Evolutionary conservation across 64 coral and sea anemone species (phyloP).

Genomic region (Cladopsammia gracilis): DNA sequence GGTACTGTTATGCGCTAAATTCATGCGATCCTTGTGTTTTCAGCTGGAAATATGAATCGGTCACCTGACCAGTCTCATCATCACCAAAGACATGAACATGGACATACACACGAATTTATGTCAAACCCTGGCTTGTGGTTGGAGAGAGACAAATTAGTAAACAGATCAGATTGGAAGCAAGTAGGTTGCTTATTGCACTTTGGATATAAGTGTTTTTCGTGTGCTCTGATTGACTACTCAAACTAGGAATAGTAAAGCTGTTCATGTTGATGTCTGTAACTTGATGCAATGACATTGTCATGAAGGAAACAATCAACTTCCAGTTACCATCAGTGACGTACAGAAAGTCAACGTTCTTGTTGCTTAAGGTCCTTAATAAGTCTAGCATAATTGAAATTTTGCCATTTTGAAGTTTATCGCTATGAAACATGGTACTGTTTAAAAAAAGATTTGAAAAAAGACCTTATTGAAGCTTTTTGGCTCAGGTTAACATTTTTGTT

Average conservation of each 20-base stretch:
- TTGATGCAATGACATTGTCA: no score
- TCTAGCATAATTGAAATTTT: no score
- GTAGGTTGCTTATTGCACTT: background rate
- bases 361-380: no score
- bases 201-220: background rate
- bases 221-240: background rate
- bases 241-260: no score
- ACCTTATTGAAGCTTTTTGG: background rate
- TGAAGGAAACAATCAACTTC: no score
- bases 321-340: no score
- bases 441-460: no score
- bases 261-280: no score
- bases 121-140: slow-evolving; percentile 75
- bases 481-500: background rate
- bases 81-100: slow-evolving; percentile 61
- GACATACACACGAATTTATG: slow-evolving; percentile 81
- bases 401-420: no score
- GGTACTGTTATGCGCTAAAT: background rate
- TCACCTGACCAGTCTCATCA: slow-evolving; percentile 54
- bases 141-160: slow-evolving; percentile 69
- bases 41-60: slow-evolving; percentile 64
- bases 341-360: no score
- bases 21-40: background rate
- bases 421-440: no score
- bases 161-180: slow-evolving; percentile 75